Conservation (phyloP, 2,888 invertebrate genomes). For the Schizaphis graminum region DNA sequence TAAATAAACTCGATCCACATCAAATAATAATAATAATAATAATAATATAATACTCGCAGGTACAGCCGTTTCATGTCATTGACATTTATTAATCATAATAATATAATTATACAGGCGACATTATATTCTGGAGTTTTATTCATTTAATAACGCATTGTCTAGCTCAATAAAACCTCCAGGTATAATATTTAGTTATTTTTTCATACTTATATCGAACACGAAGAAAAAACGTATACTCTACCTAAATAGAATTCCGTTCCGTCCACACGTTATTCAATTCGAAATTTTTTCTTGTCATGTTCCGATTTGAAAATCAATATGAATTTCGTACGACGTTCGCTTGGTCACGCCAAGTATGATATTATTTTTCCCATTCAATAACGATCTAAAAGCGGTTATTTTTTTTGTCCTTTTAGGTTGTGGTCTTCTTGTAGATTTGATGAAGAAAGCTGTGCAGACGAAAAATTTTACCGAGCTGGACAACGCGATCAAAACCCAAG, state of each 20-base stretch:
- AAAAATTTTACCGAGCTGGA: conserved; percentile 94
- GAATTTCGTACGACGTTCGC: not conserved
- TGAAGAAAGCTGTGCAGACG: conserved; percentile 90
- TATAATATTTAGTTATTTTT: not conserved
- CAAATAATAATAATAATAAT: conserved; percentile 10
- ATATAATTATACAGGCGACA: not conserved
- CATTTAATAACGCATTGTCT: not conserved
- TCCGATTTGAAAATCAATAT: not conserved
- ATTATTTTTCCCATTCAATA: not conserved
- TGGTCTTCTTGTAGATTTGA: conserved; percentile 92
- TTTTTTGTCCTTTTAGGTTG: conserved; percentile 76
- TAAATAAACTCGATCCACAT: not conserved
- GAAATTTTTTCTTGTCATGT: not conserved
- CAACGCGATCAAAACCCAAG: conserved; percentile 91
- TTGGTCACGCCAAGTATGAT: not conserved
- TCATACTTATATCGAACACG: not conserved
- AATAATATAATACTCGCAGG: not conserved
- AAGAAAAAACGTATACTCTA: not conserved
- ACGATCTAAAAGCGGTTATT: not conserved
- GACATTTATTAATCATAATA: not conserved
- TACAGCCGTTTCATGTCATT: not conserved
- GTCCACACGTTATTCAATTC: not conserved
- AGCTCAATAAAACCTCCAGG: not conserved
- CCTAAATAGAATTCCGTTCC: not conserved
- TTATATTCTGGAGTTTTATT: not conserved